Evolutionary conservation across 1,140 invertebrate genomes (phyloP).

Genomic region (Zaprionus vittiger): DNA sequence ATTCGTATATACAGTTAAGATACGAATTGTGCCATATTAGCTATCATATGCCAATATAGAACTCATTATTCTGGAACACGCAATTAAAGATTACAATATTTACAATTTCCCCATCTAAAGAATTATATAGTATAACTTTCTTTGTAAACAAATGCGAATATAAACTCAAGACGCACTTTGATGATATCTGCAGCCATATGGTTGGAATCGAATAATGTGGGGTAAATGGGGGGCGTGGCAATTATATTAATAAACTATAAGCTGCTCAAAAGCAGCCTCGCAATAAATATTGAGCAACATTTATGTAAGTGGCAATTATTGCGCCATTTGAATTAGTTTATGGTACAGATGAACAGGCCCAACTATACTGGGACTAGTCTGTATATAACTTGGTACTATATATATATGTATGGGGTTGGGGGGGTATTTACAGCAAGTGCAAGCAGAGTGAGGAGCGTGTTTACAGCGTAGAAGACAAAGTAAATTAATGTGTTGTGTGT

Average conservation of each 20-base stretch:
- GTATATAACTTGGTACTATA: constrained; percentile 5
- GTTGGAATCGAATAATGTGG: constrained; percentile 3
- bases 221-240: background rate
- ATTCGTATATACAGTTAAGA: background rate
- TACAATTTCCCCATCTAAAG: background rate
- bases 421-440: constrained; percentile 28
- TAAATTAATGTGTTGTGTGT: constrained; percentile 76
- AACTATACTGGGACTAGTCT: constrained; percentile 1
- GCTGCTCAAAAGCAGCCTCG: constrained; percentile 23
- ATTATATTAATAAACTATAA: constrained; percentile 58
- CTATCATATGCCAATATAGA: background rate
- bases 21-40: background rate
- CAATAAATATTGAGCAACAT: constrained; percentile 72
- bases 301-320: constrained; percentile 77
- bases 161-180: constrained; percentile 30
- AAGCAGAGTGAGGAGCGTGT: constrained; percentile 45
- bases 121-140: constrained; percentile 7
- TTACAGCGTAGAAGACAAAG: constrained; percentile 72
- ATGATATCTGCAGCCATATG: constrained; percentile 6
- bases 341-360: constrained; percentile 39
- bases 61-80: background rate
- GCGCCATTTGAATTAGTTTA: constrained; percentile 68
- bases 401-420: background rate
- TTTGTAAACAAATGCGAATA: constrained; percentile 9
- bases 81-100: background rate